phyloP scores from a whole-genome alignment of 1,140 invertebrate species.

The Microplitis demolitor region DNA sequence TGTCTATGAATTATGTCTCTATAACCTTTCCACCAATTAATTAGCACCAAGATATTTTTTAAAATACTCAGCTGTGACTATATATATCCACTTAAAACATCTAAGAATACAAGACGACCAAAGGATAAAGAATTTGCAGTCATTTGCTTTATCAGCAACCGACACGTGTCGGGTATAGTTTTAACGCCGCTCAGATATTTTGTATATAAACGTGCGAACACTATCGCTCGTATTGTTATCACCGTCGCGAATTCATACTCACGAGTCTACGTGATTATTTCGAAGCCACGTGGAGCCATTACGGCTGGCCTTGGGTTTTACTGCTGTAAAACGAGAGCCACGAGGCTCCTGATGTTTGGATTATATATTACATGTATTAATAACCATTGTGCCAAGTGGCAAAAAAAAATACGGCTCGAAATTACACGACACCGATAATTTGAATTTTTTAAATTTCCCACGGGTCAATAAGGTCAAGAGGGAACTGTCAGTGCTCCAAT shows the following conservation, averaged over 20 bases:
- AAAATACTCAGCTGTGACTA: too few relatives aligned
- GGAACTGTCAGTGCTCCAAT: too few relatives aligned
- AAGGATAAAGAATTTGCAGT: slow-evolving; percentile 9
- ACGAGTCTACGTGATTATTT: background rate
- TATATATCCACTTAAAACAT: too few relatives aligned
- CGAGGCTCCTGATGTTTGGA: background rate
- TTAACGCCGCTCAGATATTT: background rate
- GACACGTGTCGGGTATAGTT: slow-evolving; percentile 22
- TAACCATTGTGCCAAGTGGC: too few relatives aligned
- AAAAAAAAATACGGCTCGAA: too few relatives aligned
- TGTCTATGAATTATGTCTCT: background rate
- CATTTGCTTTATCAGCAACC: slow-evolving; percentile 18
- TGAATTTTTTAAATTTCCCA: too few relatives aligned
- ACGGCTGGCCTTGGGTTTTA: background rate
- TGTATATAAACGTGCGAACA: too few relatives aligned
- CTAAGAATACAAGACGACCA: background rate
- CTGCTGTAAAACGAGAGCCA: background rate
- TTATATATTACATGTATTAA: background rate
- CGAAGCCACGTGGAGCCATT: slow-evolving; percentile 17
- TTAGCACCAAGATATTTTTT: too few relatives aligned
- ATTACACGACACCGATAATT: too few relatives aligned
- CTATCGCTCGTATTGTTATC: background rate
- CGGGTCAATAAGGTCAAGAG: too few relatives aligned
- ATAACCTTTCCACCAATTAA: background rate
- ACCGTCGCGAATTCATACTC: slow-evolving; percentile 16